Percentiles rank a stretch among this genome's conserved stretches.
Evolutionary conservation across 1,140 invertebrate species (phyloP).

Genomic region (Anoplophora glabripennis): DNA sequence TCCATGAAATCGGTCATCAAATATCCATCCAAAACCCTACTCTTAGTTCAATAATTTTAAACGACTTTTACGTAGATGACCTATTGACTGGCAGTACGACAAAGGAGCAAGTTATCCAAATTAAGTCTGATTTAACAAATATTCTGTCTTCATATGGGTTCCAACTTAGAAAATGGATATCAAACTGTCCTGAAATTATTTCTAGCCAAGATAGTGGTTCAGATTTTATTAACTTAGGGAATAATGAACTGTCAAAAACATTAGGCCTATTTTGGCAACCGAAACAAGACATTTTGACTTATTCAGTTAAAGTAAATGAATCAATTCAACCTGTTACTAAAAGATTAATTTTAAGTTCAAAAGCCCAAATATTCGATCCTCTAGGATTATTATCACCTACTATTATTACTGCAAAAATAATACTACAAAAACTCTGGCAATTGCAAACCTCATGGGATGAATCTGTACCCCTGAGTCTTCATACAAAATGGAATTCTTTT

Average conservation of each 20-base stretch:
- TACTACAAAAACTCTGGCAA: slow-evolving; percentile 44
- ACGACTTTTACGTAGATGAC: slow-evolving; percentile 53
- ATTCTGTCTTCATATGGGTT: no score
- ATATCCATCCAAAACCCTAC: slow-evolving; percentile 35
- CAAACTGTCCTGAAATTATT: no score
- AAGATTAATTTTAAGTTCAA: slow-evolving; percentile 36
- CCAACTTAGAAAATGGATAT: no score
- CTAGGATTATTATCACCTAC: slow-evolving; percentile 40
- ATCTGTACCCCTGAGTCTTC: slow-evolving; percentile 14
- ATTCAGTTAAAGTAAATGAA: background rate
- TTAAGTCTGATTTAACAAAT: slow-evolving; percentile 9
- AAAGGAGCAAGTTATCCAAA: slow-evolving; percentile 1
- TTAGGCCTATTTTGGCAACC: slow-evolving; percentile 5
- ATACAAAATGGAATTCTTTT: slow-evolving; percentile 9
- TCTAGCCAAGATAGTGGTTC: no score
- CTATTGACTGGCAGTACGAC: slow-evolving; percentile 41
- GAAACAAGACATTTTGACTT: background rate
- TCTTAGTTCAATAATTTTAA: slow-evolving; percentile 33
- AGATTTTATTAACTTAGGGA: no score
- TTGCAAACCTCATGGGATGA: slow-evolving; percentile 36
- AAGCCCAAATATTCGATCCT: slow-evolving; percentile 38
- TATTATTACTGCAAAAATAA: slow-evolving; percentile 36
- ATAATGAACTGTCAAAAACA: slow-evolving; percentile 4
- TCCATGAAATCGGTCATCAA: no score
- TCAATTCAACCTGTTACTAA: slow-evolving; percentile 25